Evolutionary conservation across 2,888 invertebrate genomes (phyloP).

Genomic region (Psylliodes chrysocephalus): DNA sequence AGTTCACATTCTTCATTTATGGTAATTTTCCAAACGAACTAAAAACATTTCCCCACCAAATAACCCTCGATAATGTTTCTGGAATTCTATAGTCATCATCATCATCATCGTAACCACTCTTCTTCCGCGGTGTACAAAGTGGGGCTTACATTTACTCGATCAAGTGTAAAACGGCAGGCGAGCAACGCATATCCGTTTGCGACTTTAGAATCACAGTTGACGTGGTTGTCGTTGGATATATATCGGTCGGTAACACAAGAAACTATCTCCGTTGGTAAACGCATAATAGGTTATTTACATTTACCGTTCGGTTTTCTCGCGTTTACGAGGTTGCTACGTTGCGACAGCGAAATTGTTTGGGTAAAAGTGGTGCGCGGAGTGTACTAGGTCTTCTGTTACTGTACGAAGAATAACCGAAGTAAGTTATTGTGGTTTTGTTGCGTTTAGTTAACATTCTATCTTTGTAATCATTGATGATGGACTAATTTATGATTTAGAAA

Average conservation of each 20-base stretch:
- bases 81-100: too few species aligned
- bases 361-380: constrained; percentile 7
- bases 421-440: constrained; percentile 12
- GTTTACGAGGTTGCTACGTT: background rate
- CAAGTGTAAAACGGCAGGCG: constrained; percentile 14
- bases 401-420: constrained; percentile 1
- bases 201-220: constrained; percentile 11
- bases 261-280: background rate
- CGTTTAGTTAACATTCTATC: too few species aligned
- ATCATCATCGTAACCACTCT: background rate
- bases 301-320: background rate
- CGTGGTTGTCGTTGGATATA: too few species aligned
- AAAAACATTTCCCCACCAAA: too few species aligned
- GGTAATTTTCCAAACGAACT: too few species aligned
- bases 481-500: too few species aligned
- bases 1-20: too few species aligned
- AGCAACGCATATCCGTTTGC: constrained; percentile 1
- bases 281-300: background rate
- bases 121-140: background rate
- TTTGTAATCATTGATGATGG: too few species aligned
- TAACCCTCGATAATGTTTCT: too few species aligned
- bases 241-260: background rate
- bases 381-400: constrained; percentile 3
- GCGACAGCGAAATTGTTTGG: background rate
- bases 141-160: constrained; percentile 15